A percentile compares a stretch with the other conserved stretches of the same genome.
Evolutionary conservation across 2,888 invertebrate species (phyloP).

Genomic region (Aporophyla lueneburgensis): DNA sequence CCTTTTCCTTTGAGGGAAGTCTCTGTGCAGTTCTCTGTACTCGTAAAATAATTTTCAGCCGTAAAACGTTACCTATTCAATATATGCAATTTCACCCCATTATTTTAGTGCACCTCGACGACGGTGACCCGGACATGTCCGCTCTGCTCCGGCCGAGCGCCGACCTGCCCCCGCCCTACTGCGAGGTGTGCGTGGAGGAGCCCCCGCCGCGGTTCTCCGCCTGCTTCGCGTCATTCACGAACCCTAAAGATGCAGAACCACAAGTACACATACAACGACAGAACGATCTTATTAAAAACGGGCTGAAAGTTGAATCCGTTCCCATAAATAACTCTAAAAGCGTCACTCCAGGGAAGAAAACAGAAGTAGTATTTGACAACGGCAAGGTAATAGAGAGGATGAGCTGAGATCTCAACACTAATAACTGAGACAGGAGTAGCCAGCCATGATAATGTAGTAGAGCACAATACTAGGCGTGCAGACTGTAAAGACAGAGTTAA

Average conservation of each 20-base stretch:
- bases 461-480: neutral
- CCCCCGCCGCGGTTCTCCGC: conserved; percentile 84
- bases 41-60: neutral
- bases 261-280: conserved; percentile 68
- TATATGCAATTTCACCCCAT: neutral
- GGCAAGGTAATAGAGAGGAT: conserved; percentile 61
- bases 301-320: conserved; percentile 3
- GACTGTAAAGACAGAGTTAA: neutral
- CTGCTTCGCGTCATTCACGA: conserved; percentile 74
- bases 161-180: conserved; percentile 82
- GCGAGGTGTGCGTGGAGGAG: conserved; percentile 77
- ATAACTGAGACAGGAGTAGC: conserved; percentile 20
- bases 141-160: conserved; percentile 28
- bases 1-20: no score
- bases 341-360: conserved; percentile 3
- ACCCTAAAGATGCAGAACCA: conserved; percentile 73
- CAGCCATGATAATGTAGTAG: conserved; percentile 9
- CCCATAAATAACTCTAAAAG: conserved; percentile 1
- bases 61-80: neutral
- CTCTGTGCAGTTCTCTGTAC: no score
- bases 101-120: conserved; percentile 61
- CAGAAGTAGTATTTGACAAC: conserved; percentile 50
- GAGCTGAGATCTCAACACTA: conserved; percentile 19
- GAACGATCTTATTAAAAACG: conserved; percentile 16
- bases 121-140: conserved; percentile 37